Base-by-base conservation (phyloP, 1,140 invertebrate species). In the Polypedilum vanderplanki region DNA sequence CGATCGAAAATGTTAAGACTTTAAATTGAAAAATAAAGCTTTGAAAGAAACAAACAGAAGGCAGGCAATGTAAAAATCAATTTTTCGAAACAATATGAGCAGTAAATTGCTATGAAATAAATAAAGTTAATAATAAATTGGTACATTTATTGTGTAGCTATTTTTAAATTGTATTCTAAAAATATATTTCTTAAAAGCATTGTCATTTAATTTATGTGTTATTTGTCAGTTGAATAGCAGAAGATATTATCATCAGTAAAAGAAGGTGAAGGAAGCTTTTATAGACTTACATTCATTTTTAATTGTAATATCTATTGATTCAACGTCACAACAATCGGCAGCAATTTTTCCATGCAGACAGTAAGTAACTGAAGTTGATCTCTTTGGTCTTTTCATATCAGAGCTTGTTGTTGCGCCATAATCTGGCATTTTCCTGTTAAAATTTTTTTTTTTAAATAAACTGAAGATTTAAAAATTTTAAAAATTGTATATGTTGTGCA, bases 11-110 rank as follows among this genome's bases (percentile, higher is more conserved):
- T 12, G 15, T n/a, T 57, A 57, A 57, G 46, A 57, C 46, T 57
- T 57, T 57, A 57, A 57, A 57, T 57, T 57, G 46, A 57, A 57
- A 57, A 57, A 57, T 57, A 57, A 57, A 57, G 46, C 46, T 57
- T 15, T n/a, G 15, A 15, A 3, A 33, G 24, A 33, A 5, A 33
- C 24, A 33, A 33, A 33, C 24, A 33, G 24, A 1, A 33, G 5
- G 24, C 24, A 57, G 46, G 46, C 46, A 57, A 57, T 15, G 46
- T 57, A n/a, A 57, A n/a, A 57, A 57, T 57, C 46, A 57, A 57
- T 57, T 57, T 57, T 15, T 57, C 12, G 46, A 57, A 57, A 57
- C 41, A 57, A 57, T 57, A 33, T 33, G 24, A n/a, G 46, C 46
- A 57, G 15, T 3, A 15, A 57, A 57, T 4, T 57, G n/a, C 10